These are phyloP conservation scores for Propithecus deckenii DNA, from an alignment of 2,797 vertebrate genomes.

Conservation along the genomic window DNA sequence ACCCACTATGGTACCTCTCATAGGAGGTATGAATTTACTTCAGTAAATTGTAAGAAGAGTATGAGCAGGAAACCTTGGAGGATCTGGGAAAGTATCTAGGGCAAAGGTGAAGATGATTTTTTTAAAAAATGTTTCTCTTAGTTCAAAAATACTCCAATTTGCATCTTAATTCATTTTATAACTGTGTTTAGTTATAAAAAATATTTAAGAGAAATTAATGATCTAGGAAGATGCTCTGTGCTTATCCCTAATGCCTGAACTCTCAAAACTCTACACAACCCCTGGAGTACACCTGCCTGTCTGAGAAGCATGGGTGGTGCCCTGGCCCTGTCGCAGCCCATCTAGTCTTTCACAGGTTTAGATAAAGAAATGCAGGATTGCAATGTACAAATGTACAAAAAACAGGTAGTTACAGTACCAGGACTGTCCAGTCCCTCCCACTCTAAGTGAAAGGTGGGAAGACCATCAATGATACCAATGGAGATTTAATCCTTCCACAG, in stretches of 20 bases:
- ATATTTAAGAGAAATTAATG: not conserved
- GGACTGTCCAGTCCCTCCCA: not conserved
- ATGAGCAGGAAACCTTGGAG: not conserved
- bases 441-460: not conserved
- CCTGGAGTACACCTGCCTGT: not conserved
- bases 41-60: not conserved
- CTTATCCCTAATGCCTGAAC: not conserved
- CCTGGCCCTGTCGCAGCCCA: not conserved
- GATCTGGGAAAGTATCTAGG: not conserved
- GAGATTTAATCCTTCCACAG: not conserved
- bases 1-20: rapidly evolving
- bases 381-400: not conserved
- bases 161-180: not conserved
- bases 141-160: not conserved
- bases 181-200: not conserved
- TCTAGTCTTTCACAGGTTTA: not conserved
- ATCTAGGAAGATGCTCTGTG: not conserved
- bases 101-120: not conserved
- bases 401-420: too few species aligned
- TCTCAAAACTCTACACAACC: not conserved
- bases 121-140: not conserved
- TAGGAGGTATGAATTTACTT: not conserved
- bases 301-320: not conserved
- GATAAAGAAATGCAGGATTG: not conserved
- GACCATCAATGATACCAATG: not conserved